Percentiles rank a stretch among this genome's conserved stretches.
phyloP scores from a whole-genome alignment of 2,113 vertebrate genomes.

The Callorhinus ursinus region DNA sequence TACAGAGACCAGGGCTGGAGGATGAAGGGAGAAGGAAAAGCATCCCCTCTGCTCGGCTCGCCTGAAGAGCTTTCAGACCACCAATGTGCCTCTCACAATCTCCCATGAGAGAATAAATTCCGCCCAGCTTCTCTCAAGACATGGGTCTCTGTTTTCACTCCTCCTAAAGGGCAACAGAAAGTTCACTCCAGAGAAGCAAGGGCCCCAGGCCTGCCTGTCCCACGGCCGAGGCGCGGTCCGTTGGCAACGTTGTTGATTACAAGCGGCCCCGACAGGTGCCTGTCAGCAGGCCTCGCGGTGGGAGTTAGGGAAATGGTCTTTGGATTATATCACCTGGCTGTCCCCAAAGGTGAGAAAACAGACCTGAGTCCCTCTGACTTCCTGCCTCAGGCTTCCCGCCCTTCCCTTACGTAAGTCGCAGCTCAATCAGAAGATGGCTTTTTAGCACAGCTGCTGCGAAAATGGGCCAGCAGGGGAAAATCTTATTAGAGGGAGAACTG shows the following conservation, averaged over 20 bases:
- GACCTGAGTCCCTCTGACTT: not conserved
- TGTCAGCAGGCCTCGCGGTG: not conserved
- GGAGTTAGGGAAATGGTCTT: not conserved
- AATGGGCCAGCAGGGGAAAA: conserved; percentile 2
- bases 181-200: not conserved
- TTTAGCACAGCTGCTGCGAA: not conserved
- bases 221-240: not conserved
- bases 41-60: not conserved
- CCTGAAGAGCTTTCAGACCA: not conserved
- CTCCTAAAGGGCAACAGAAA: not conserved
- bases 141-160: not conserved
- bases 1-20: not conserved
- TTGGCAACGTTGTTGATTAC: not conserved
- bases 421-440: not conserved
- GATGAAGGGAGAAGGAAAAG: not conserved
- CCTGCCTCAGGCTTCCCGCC: accelerated
- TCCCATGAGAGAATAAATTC: not conserved
- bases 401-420: accelerated
- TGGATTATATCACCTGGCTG: not conserved
- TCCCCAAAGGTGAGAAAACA: not conserved
- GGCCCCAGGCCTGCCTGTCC: not conserved
- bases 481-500: not conserved
- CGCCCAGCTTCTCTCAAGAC: not conserved
- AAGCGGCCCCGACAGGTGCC: not conserved
- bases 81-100: not conserved